Percentiles rank a stretch among this genome's conserved stretches.
Evolutionary conservation across 2,888 invertebrate genomes (phyloP).

Genomic region (Dromius quadrimaculatus): DNA sequence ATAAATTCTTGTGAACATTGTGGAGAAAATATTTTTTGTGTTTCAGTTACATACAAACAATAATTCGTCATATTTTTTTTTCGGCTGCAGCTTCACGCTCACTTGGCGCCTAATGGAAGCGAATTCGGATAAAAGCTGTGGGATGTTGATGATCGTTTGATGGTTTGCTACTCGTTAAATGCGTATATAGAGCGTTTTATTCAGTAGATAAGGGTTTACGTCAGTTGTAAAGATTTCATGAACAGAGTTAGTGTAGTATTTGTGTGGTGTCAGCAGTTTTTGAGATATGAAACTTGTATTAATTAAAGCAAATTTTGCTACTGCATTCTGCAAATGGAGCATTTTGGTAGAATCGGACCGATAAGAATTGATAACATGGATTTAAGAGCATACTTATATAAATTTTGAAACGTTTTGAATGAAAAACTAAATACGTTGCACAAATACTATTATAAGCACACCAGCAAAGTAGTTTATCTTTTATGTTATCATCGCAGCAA

Average conservation of each 20-base stretch:
- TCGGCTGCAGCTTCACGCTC: too few species aligned
- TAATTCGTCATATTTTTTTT: too few species aligned
- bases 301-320: too few species aligned
- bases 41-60: too few species aligned
- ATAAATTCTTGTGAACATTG: too few species aligned
- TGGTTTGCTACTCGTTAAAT: neutral
- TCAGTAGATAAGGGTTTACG: slow-evolving; percentile 6
- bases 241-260: neutral
- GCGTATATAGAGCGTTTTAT: slow-evolving; percentile 7
- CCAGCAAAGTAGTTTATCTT: too few species aligned
- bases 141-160: slow-evolving; percentile 15
- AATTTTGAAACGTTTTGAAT: too few species aligned
- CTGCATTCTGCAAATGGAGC: too few species aligned
- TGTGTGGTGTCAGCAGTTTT: neutral
- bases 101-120: neutral
- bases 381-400: neutral
- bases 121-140: slow-evolving; percentile 5
- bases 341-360: neutral
- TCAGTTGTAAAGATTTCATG: slow-evolving; percentile 11
- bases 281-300: neutral
- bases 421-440: too few species aligned
- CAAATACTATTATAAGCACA: too few species aligned
- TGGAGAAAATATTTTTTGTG: too few species aligned
- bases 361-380: neutral
- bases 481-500: too few species aligned